Conservation (phyloP, 2,113 vertebrate genomes). For the Turnix velox region DNA sequence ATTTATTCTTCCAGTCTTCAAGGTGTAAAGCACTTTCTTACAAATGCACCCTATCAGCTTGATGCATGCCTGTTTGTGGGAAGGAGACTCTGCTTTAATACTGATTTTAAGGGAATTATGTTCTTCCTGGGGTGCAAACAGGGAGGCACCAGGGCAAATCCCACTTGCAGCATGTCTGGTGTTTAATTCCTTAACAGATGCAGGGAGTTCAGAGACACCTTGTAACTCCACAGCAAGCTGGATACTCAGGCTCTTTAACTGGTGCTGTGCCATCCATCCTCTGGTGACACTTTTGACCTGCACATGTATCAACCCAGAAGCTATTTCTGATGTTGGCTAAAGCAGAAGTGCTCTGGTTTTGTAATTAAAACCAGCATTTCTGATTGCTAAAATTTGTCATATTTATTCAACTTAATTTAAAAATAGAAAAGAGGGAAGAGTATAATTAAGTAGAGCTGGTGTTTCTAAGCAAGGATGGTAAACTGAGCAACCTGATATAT, state of each 20-base stretch:
- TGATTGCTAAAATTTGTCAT: not conserved
- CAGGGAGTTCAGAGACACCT: not conserved
- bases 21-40: conserved; percentile 43
- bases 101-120: not conserved
- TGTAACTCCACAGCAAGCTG: not conserved
- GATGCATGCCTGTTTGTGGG: not conserved
- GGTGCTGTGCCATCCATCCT: not conserved
- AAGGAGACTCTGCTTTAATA: not conserved
- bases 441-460: not conserved
- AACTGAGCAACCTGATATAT: too few species aligned
- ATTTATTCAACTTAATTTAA: not conserved
- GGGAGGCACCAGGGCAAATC: not conserved
- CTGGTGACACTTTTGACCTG: not conserved
- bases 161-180: not conserved
- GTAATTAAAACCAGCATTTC: not conserved
- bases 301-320: not conserved
- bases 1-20: conserved; percentile 56
- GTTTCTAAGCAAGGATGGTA: conserved; percentile 12
- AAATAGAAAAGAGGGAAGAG: not conserved
- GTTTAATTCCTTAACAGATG: not conserved
- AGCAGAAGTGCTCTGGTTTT: not conserved
- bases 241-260: not conserved
- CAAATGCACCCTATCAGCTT: conserved; percentile 23
- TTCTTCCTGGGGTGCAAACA: not conserved
- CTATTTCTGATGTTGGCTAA: not conserved